Conservation (phyloP, 2,888 invertebrate genomes). For the Megastigmus dorsalis region DNA sequence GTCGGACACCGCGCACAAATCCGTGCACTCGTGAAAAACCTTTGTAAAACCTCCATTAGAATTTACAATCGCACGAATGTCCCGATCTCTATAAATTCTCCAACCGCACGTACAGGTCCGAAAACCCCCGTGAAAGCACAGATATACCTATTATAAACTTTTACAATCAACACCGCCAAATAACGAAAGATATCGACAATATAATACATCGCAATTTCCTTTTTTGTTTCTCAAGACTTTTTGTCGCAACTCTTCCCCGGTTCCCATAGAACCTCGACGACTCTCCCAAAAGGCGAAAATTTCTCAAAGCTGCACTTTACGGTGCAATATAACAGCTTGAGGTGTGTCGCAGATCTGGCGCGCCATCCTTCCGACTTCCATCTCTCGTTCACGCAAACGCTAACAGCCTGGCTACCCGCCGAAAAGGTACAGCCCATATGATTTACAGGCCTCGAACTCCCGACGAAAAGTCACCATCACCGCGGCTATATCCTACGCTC, state of each 20-base stretch:
- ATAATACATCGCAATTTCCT: no score
- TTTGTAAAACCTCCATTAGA: no score
- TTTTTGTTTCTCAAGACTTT: no score
- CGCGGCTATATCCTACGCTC: neutral
- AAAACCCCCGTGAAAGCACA: neutral
- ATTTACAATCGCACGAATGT: no score
- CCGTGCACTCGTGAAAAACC: no score
- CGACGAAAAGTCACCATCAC: neutral
- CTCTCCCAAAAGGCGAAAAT: neutral
- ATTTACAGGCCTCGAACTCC: conserved; percentile 24
- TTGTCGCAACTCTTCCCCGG: neutral
- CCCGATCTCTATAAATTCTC: no score
- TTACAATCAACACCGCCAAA: neutral
- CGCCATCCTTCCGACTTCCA: conserved; percentile 25
- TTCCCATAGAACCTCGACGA: neutral
- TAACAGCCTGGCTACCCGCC: conserved; percentile 13
- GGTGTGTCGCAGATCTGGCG: neutral
- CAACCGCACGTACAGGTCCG: neutral
- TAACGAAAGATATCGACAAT: no score
- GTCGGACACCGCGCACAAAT: no score
- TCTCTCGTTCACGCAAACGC: conserved; percentile 19
- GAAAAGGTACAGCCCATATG: conserved; percentile 7
- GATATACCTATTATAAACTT: neutral
- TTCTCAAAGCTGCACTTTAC: neutral
- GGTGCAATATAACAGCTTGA: conserved; percentile 6